Conservation (phyloP, 1,140 invertebrate species). For the Drosophila mauritiana region DNA sequence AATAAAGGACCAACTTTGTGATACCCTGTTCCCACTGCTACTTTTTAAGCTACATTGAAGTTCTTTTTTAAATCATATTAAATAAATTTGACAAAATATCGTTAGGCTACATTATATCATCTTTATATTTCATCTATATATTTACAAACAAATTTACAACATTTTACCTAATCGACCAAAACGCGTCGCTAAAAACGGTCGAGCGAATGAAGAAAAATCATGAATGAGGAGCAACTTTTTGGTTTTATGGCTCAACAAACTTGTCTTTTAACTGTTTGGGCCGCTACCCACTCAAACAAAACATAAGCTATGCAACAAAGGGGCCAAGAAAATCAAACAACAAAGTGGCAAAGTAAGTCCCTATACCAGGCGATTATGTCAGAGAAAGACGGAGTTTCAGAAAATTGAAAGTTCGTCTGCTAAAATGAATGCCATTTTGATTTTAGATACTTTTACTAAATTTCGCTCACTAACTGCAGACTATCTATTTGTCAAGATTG, state of each 20-base stretch:
- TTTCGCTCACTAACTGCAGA: not conserved
- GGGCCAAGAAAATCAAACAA: constrained; percentile 35
- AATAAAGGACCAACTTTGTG: too few species aligned
- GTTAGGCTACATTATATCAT: too few species aligned
- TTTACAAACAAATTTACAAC: too few species aligned
- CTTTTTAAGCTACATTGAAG: too few species aligned
- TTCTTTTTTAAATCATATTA: too few species aligned
- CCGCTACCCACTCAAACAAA: constrained; percentile 40
- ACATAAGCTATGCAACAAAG: constrained; percentile 57
- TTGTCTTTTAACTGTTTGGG: constrained; percentile 42
- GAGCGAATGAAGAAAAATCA: constrained; percentile 1
- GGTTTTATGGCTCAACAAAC: constrained; percentile 62
- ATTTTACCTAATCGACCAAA: not conserved
- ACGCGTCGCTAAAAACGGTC: constrained; percentile 3
- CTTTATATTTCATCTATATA: too few species aligned
- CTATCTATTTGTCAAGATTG: not conserved
- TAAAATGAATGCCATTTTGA: not conserved
- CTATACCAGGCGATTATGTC: constrained; percentile 63
- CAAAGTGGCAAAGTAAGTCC: constrained; percentile 41
- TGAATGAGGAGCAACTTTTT: constrained; percentile 54
- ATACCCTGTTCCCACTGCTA: too few species aligned
- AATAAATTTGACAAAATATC: too few species aligned
- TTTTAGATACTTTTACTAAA: too few species aligned
- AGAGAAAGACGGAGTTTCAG: constrained; percentile 9
- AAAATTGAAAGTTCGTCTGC: not conserved